Conservation (phyloP, 1,140 invertebrate genomes). For the Antheraea mylitta region DNA sequence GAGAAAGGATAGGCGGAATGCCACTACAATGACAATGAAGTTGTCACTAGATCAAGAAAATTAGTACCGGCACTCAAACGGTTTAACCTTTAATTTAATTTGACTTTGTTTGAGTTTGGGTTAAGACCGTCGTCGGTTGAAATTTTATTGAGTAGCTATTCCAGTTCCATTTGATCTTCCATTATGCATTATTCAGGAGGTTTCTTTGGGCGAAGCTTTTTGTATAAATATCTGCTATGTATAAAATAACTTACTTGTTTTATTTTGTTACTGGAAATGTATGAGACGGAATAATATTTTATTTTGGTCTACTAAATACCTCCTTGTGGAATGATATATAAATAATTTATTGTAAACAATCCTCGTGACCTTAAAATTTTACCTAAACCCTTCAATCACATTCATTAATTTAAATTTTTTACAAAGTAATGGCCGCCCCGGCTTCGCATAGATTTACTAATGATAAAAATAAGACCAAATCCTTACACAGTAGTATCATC, state of each 20-base stretch:
- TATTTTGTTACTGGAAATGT: background rate
- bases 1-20: constrained; percentile 20
- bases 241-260: background rate
- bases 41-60: constrained; percentile 24
- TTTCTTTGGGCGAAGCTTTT: background rate
- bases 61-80: constrained; percentile 21
- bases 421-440: too few relatives aligned
- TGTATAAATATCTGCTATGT: background rate
- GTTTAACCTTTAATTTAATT: constrained; percentile 24
- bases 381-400: too few relatives aligned
- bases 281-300: too few relatives aligned
- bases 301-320: too few relatives aligned
- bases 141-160: constrained; percentile 15
- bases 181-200: background rate
- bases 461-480: too few relatives aligned
- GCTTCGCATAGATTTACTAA: too few relatives aligned
- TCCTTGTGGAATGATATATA: too few relatives aligned
- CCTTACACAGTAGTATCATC: too few relatives aligned
- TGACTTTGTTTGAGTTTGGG: constrained; percentile 21
- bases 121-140: constrained; percentile 11
- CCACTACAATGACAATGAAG: constrained; percentile 19
- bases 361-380: too few relatives aligned
- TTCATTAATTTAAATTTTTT: too few relatives aligned
- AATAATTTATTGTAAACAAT: too few relatives aligned
- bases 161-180: background rate